Conservation (phyloP, 2,797 vertebrate genomes). For the Paguma larvata region DNA sequence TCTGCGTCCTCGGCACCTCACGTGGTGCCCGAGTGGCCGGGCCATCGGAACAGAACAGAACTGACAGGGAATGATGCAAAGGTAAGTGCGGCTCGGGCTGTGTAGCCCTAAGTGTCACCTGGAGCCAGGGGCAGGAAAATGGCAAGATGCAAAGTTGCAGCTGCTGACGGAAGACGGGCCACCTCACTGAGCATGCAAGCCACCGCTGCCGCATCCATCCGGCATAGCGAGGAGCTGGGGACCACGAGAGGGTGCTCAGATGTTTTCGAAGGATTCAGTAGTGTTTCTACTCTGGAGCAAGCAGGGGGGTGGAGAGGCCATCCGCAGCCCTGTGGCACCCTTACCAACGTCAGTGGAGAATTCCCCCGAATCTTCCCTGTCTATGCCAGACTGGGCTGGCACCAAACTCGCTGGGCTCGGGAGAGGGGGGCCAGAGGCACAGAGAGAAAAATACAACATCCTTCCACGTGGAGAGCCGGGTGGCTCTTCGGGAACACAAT, state of each 20-base stretch:
- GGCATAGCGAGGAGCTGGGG: not conserved
- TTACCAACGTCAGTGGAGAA: not conserved
- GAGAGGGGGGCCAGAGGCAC: not conserved
- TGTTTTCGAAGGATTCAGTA: not conserved
- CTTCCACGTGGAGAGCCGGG: not conserved
- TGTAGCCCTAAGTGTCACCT: fast-evolving
- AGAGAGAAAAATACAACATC: not conserved
- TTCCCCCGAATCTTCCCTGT: not conserved
- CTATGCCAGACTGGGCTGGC: not conserved
- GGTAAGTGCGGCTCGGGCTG: not conserved
- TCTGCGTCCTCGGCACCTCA: not conserved
- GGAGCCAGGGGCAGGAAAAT: not conserved
- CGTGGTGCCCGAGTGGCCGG: fast-evolving
- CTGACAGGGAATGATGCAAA: not conserved
- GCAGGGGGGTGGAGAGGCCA: not conserved
- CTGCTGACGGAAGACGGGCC: not conserved
- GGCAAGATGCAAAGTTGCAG: not conserved
- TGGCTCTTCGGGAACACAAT: not conserved
- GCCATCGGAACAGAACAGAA: not conserved
- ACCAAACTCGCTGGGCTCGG: not conserved
- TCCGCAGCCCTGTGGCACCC: fast-evolving
- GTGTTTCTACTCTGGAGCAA: not conserved
- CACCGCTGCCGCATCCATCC: too few relatives aligned
- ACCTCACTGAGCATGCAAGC: too few relatives aligned
- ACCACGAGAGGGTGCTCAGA: fast-evolving